Percentiles rank a stretch among this genome's conserved stretches.
These are phyloP conservation scores for Ophthalmolycus amberensis DNA, from an alignment of 2,113 vertebrate genomes.

Conservation along the genomic window DNA sequence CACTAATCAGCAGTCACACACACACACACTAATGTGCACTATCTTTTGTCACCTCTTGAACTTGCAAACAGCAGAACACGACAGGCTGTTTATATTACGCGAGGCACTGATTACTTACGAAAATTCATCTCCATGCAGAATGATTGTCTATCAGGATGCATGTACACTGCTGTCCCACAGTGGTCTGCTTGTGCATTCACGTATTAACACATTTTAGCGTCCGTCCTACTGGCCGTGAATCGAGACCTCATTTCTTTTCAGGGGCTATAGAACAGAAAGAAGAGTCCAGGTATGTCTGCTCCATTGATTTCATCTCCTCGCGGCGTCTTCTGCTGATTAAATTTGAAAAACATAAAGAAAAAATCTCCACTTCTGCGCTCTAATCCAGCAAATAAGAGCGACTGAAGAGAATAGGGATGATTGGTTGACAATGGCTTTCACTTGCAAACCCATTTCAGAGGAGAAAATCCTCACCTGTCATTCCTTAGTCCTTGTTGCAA, in stretches of 20 bases:
- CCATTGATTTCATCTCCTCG: conserved; percentile 29
- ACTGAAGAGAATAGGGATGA: conserved; percentile 54
- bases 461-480: conserved; percentile 70
- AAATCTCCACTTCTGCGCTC: conserved; percentile 66
- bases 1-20: conserved; percentile 27
- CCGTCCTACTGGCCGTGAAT: background rate
- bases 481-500: conserved; percentile 35
- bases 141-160: conserved; percentile 67
- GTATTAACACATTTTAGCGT: conserved; percentile 35
- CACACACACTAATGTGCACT: conserved; percentile 16
- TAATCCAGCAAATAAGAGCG: conserved; percentile 71
- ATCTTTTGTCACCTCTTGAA: conserved; percentile 58
- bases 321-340: conserved; percentile 57
- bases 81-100: conserved; percentile 35
- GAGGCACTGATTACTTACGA: conserved; percentile 43
- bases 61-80: conserved; percentile 49
- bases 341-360: conserved; percentile 61
- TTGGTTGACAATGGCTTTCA: conserved; percentile 69
- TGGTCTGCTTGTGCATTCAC: conserved; percentile 51
- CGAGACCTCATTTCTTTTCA: background rate
- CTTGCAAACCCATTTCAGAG: conserved; percentile 60
- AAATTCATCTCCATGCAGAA: conserved; percentile 55
- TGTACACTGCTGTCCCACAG: conserved; percentile 56
- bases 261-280: conserved; percentile 4
- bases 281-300: conserved; percentile 23